Conservation (phyloP, 2,797 vertebrate genomes). For the Pyrocephalus nanus region DNA sequence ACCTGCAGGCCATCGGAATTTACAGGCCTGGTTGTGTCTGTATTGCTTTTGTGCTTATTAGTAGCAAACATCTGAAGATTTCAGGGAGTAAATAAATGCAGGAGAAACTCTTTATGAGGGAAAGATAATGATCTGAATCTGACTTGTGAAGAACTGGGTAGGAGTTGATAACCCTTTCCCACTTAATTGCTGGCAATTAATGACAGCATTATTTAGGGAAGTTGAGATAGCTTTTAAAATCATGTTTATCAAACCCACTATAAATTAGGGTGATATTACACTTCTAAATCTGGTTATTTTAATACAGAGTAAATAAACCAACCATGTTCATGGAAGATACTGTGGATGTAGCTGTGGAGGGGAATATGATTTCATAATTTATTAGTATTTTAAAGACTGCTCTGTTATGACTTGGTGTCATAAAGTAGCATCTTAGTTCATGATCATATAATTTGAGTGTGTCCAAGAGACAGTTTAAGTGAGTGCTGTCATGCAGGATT, state of each 20-base stretch:
- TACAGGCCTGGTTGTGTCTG: background rate
- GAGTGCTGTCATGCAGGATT: slow-evolving; percentile 20
- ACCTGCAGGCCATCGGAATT: background rate
- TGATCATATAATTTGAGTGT: background rate
- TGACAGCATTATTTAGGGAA: background rate
- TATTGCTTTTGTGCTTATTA: background rate
- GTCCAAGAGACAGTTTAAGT: slow-evolving; percentile 31
- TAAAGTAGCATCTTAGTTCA: background rate
- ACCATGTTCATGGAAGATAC: background rate
- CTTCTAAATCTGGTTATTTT: background rate
- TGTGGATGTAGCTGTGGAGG: background rate
- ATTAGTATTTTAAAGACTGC: background rate
- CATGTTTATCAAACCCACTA: background rate
- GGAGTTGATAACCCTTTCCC: background rate
- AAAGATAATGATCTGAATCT: background rate
- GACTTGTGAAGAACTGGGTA: background rate
- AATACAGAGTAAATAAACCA: background rate
- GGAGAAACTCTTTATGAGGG: background rate
- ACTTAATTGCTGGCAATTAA: background rate
- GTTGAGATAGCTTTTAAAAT: background rate
- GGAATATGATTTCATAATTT: background rate
- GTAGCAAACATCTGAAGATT: background rate
- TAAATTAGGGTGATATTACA: background rate
- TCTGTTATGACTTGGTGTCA: background rate
- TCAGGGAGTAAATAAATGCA: background rate